Evolutionary conservation across 2,888 invertebrate genomes (phyloP).

Genomic region (Drosophila algonquin): DNA sequence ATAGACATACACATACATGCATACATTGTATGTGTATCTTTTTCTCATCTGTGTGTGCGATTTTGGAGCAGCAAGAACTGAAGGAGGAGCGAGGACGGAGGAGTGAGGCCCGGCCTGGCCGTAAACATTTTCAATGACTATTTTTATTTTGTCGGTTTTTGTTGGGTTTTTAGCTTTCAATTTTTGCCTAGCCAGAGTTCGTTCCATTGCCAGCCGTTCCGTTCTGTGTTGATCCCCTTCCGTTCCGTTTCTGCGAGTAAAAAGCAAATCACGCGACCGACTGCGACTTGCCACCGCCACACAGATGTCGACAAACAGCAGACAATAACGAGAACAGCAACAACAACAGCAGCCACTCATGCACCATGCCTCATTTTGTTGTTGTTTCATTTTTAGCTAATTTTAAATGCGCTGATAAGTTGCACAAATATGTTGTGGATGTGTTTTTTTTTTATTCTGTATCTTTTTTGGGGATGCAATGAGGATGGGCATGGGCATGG

Average conservation of each 20-base stretch:
- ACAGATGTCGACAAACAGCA: slow-evolving; percentile 71
- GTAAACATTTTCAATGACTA: slow-evolving; percentile 79
- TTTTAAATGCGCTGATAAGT: slow-evolving; percentile 78
- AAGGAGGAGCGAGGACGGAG: slow-evolving; percentile 8
- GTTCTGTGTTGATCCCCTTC: slow-evolving; percentile 18
- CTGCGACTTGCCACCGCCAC: slow-evolving; percentile 55
- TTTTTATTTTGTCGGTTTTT: slow-evolving; percentile 63
- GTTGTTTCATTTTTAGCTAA: slow-evolving; percentile 56
- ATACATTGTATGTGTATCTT: not conserved
- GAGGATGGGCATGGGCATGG: not conserved
- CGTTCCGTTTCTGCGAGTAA: slow-evolving; percentile 71
- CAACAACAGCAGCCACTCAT: not conserved
- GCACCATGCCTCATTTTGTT: slow-evolving; percentile 32
- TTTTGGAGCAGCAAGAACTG: slow-evolving; percentile 64
- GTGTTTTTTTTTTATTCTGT: slow-evolving; percentile 37
- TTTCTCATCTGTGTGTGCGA: not conserved
- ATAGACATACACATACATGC: slow-evolving; percentile 1
- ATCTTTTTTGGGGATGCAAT: slow-evolving; percentile 13
- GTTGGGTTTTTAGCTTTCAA: slow-evolving; percentile 48
- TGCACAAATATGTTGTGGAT: slow-evolving; percentile 76
- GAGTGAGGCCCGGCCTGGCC: slow-evolving; percentile 29
- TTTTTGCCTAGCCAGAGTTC: slow-evolving; percentile 30
- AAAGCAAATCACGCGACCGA: slow-evolving; percentile 78
- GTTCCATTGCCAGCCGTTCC: slow-evolving; percentile 3
- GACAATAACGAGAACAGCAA: slow-evolving; percentile 12